Base-by-base conservation (phyloP, 2,888 invertebrate genomes). In the Erebia palarica region DNA sequence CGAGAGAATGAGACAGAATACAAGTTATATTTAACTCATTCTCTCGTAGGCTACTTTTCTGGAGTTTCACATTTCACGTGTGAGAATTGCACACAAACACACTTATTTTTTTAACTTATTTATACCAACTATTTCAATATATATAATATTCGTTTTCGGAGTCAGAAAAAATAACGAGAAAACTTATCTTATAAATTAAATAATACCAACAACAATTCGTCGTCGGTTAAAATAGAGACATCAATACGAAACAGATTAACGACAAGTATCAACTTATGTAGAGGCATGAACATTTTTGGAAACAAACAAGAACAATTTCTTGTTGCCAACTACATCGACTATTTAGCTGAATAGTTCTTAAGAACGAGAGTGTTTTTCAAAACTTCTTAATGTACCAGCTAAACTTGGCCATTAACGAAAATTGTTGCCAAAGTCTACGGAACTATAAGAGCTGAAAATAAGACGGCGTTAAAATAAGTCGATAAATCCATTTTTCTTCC, bases 361-460 rank as follows among this genome's bases (percentile, higher is more conserved):
- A 27, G 65, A 57, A 59, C 44, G 36, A 59, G 67, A 67, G 65
- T 65, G 64, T 63, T 55, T 44, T 63, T 9, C 53, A 61, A 66
- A 68, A 69, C 65, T 65, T 51, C 65, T 65, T 59, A 70, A 70
- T 65, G 60, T 64, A 61, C 59, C 47, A 49, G 58, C 49, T 65
- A 53, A 70, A 70, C 70, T 70, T 70, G 49, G 60, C 51, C 60
- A 65, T 65, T 70, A 70, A 51, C 49, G 53, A 64, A 70, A 65
- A 59, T 36, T 51, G 65, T 65, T 70, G 65, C 70, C 59, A 36
- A 65, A 36, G 36, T 36, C 53, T 64, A 21, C 27, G n/a, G 21
- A 47, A 10, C 16, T 60, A 47, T 49, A 49, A 67, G 59, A 67
- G 49, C 16, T 44, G 3, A 44, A 57, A 47, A 58, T 14, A 66